Evolutionary conservation across 2,888 invertebrate species (phyloP).

Genomic region (Phalangium opilio): DNA sequence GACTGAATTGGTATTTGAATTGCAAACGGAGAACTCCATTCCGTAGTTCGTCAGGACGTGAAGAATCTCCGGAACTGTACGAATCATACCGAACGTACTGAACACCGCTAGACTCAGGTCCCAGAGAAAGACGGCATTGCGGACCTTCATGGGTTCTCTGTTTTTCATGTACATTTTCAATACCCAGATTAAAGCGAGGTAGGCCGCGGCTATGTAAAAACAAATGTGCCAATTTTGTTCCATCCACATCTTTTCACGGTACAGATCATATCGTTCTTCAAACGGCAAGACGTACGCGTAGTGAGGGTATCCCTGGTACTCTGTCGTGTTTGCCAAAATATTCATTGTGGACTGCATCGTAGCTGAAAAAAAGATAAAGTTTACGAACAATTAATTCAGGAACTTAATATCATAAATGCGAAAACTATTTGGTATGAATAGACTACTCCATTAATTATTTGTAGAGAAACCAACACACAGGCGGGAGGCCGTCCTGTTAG

Average conservation of each 20-base stretch:
- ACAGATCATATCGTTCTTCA: slow-evolving; percentile 81
- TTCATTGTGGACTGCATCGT: too few relatives aligned
- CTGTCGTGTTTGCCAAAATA: too few relatives aligned
- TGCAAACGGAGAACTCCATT: slow-evolving; percentile 86
- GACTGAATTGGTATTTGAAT: slow-evolving; percentile 68
- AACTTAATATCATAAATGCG: too few relatives aligned
- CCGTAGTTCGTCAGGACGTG: slow-evolving; percentile 78
- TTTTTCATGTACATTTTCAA: slow-evolving; percentile 86
- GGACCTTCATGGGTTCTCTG: slow-evolving; percentile 73
- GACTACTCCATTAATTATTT: too few relatives aligned
- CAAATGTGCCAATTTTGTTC: slow-evolving; percentile 85
- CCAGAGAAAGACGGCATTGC: slow-evolving; percentile 70
- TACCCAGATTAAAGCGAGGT: slow-evolving; percentile 84
- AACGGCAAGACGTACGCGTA: slow-evolving; percentile 89
- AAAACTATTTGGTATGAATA: too few relatives aligned
- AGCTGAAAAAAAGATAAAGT: too few relatives aligned
- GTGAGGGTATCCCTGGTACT: slow-evolving; percentile 35
- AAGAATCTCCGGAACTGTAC: slow-evolving; percentile 82
- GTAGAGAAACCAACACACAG: too few relatives aligned
- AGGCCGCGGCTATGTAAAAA: slow-evolving; percentile 72
- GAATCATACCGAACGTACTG: slow-evolving; percentile 67
- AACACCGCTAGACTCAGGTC: slow-evolving; percentile 79
- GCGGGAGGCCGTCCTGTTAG: too few relatives aligned
- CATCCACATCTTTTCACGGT: slow-evolving; percentile 84
- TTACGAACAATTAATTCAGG: too few relatives aligned